phyloP scores from a whole-genome alignment of 2,888 invertebrate species.

The Blastobasis adustella region DNA sequence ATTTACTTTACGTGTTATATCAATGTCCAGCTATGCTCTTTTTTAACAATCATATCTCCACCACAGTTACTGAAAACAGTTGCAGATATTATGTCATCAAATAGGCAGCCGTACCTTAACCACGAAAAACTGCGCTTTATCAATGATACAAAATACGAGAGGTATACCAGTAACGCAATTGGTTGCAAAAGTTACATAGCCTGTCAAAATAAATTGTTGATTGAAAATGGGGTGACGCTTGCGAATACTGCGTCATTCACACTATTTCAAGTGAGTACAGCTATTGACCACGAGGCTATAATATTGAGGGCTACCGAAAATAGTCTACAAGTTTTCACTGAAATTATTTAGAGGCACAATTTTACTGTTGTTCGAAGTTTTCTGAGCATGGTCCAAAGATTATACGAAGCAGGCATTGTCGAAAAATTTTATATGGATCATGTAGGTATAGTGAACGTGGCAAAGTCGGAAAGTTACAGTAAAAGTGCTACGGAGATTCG shows the following conservation, averaged over 20 bases:
- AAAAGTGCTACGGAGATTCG: slow-evolving; percentile 38
- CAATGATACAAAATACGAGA: slow-evolving; percentile 31
- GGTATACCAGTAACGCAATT: slow-evolving; percentile 31
- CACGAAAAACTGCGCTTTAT: slow-evolving; percentile 34
- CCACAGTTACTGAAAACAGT: slow-evolving; percentile 36
- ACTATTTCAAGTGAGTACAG: slow-evolving; percentile 36
- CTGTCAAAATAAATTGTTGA: slow-evolving; percentile 28
- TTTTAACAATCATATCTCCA: slow-evolving; percentile 43
- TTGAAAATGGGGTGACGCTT: slow-evolving; percentile 38
- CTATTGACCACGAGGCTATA: slow-evolving; percentile 43
- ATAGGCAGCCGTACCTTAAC: slow-evolving; percentile 30
- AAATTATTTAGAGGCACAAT: slow-evolving; percentile 44
- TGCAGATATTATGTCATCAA: slow-evolving; percentile 39
- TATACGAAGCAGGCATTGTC: slow-evolving; percentile 53
- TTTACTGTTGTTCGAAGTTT: slow-evolving; percentile 28
- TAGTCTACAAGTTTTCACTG: slow-evolving; percentile 41
- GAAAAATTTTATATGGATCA: slow-evolving; percentile 37
- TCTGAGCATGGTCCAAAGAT: slow-evolving; percentile 23
- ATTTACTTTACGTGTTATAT: slow-evolving; percentile 44
- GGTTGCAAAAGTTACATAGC: slow-evolving; percentile 33
- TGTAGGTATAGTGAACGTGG: slow-evolving; percentile 37
- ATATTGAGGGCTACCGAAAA: slow-evolving; percentile 35
- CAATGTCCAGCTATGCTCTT: slow-evolving; percentile 46
- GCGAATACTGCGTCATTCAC: slow-evolving; percentile 33
- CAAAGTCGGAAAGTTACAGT: slow-evolving; percentile 31